Conservation (phyloP, 2,888 invertebrate genomes). For the Cataglyphis rosenhaueri region DNA sequence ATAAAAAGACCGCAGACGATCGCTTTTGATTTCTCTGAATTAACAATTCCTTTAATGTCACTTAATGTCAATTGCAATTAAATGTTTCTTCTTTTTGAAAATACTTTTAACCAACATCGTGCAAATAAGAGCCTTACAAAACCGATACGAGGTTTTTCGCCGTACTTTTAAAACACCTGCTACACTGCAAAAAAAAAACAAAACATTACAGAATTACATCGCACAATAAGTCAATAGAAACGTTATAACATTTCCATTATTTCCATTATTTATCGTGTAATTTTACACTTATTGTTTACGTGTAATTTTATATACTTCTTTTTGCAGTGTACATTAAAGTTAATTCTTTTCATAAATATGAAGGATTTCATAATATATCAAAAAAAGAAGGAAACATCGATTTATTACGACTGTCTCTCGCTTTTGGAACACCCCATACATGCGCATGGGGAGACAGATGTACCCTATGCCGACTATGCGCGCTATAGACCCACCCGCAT, state of each 20-base stretch:
- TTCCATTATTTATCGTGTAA: neutral
- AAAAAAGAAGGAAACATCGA: neutral
- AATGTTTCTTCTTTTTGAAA: neutral
- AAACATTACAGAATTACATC: neutral
- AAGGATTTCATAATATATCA: neutral
- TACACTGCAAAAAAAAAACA: neutral
- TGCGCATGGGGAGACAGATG: slow-evolving; percentile 65
- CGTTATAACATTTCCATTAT: neutral
- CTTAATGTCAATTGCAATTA: slow-evolving; percentile 5
- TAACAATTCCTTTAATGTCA: neutral
- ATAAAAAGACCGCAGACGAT: neutral
- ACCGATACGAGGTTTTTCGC: neutral
- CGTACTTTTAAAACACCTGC: neutral
- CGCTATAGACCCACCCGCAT: slow-evolving; percentile 71
- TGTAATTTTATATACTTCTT: neutral
- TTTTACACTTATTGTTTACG: neutral
- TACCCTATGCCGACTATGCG: slow-evolving; percentile 61
- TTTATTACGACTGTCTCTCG: neutral
- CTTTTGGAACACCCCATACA: slow-evolving; percentile 29
- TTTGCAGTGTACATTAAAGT: neutral
- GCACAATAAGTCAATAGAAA: neutral
- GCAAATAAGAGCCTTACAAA: neutral
- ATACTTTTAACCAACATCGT: neutral
- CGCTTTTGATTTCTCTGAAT: no score
- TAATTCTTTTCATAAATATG: slow-evolving; percentile 8